Evolutionary conservation across 2,113 vertebrate species (phyloP).

Genomic region (Vulpes vulpes): DNA sequence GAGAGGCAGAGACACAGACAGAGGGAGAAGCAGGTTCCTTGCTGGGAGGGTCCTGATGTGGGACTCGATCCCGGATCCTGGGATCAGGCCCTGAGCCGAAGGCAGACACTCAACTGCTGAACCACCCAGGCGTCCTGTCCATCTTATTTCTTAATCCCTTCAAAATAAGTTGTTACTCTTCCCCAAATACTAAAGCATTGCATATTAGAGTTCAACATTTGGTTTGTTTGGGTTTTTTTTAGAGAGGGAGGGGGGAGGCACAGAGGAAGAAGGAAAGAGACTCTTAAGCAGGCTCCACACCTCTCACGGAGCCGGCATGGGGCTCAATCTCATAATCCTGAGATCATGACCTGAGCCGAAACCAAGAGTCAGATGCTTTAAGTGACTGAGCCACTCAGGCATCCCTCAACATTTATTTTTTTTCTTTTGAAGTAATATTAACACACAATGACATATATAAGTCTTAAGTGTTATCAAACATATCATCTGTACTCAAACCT

Average conservation of each 20-base stretch:
- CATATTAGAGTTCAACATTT: not conserved
- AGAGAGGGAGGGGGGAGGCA: no score
- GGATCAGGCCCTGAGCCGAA: no score
- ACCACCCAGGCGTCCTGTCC: not conserved
- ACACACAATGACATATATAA: not conserved
- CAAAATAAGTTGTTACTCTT: not conserved
- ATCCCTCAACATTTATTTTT: not conserved
- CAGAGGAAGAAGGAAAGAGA: not conserved
- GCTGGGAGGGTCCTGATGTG: no score
- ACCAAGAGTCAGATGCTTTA: not conserved
- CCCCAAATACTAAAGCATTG: not conserved
- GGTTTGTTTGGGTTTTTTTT: not conserved
- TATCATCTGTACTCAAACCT: not conserved
- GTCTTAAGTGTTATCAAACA: not conserved
- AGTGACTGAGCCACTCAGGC: not conserved
- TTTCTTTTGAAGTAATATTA: constrained; percentile 43
- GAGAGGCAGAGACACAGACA: no score
- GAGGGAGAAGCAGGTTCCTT: no score
- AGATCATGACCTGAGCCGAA: not conserved
- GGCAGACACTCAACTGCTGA: no score
- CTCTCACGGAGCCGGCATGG: no score
- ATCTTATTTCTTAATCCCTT: constrained; percentile 36
- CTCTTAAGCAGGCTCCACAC: no score
- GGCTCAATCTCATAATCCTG: not conserved
- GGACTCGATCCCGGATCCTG: no score